Conservation (phyloP, 2,113 vertebrate genomes). For the Chascanopsetta lugubris region DNA sequence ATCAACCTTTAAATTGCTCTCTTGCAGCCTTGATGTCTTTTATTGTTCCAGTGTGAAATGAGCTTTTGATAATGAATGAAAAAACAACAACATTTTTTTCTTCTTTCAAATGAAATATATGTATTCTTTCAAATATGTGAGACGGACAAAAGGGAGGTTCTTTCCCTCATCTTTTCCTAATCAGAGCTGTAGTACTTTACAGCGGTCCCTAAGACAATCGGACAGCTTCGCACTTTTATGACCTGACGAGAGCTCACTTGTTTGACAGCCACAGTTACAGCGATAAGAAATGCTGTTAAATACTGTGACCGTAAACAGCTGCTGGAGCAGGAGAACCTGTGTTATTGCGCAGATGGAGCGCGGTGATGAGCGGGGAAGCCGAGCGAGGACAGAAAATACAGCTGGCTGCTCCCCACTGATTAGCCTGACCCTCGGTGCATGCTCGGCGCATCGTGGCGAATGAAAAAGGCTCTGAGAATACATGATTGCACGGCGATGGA, state of each 20-base stretch:
- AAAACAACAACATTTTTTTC: not conserved
- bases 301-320: slow-evolving; percentile 30
- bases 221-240: slow-evolving; percentile 9
- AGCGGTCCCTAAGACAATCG: slow-evolving; percentile 5
- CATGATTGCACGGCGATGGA: too few relatives aligned
- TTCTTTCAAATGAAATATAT: not conserved
- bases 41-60: not conserved
- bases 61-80: not conserved
- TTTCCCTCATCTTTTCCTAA: slow-evolving; percentile 14
- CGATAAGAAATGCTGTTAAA: slow-evolving; percentile 20
- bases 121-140: too few relatives aligned
- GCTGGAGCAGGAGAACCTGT: slow-evolving; percentile 31
- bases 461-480: slow-evolving; percentile 18
- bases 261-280: slow-evolving; percentile 20
- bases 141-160: slow-evolving; percentile 10
- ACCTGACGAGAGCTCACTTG: slow-evolving; percentile 25
- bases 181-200: slow-evolving; percentile 10
- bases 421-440: slow-evolving; percentile 31
- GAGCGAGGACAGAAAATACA: slow-evolving; percentile 19
- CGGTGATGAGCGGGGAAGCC: slow-evolving; percentile 22
- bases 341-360: slow-evolving; percentile 37
- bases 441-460: slow-evolving; percentile 42
- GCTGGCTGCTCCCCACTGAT: slow-evolving; percentile 46
- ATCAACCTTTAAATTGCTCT: not conserved
- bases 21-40: not conserved